Base-by-base conservation (phyloP, 2,888 invertebrate species). In the Melolontha melolontha region DNA sequence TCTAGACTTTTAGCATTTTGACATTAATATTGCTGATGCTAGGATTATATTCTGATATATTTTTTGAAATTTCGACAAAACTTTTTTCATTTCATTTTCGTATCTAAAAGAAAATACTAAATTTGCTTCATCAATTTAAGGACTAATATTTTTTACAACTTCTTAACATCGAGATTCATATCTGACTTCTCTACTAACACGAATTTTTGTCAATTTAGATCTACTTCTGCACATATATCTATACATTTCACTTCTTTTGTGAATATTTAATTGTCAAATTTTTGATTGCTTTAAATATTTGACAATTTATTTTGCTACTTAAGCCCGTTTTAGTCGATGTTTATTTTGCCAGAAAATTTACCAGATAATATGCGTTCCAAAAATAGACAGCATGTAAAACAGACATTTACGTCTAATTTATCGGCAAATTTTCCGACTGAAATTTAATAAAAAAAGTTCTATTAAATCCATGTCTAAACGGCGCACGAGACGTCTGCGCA, bases 121-220 rank as follows among this genome's bases (percentile, higher is more conserved):
- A 86, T 99, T 99, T 1, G 99, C 99, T 84, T 99, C 99, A 83
- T 99, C 99, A n/a, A 99, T 92, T n/a, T n/a, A n/a, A n/a, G n/a
- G 0, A 99, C 92, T 22, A 99, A 80, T 65, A 95, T 90, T 73
- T 96, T 92, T 27, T 99, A 82, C 6, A 91, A 90, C 41, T 91
- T 87, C 78, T 92, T 92, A 39, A 97, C 76, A 72, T 87, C 86
- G 77, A 96, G 84, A 79, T 91, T 91, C 68, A 98, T 92, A 79
- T 98, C 98, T 0, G 98, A 98, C 71, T 92, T 91, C 77, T 96
- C 95, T 0, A 90, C 85, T 2, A 95, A 81, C 44, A 93, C 81
- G 0, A 93, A 91, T 72, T 91, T 91, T 76, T 94, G 94, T 6
- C 90, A 87, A 8, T 85, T 87, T 64, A 90, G 84, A 77, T 93